Evolutionary conservation across 2,797 vertebrate genomes (phyloP), one percentile per base, ranked within the genome.

Genomic region (Trachops cirrhosus): DNA sequence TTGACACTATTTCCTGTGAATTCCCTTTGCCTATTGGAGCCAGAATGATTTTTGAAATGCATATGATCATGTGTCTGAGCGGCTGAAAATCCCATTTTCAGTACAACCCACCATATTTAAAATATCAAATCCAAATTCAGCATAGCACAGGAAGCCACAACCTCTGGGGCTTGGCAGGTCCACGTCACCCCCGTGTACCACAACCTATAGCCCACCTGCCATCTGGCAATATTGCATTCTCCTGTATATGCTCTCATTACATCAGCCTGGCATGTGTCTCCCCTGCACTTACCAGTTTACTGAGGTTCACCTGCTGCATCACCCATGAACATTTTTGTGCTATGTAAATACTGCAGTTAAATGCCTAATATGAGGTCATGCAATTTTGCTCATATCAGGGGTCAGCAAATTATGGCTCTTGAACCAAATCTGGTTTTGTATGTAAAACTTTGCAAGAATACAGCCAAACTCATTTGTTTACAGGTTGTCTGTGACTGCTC

Each of bases 181-280:
- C 1, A 6, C 37, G 32, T 62, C 16, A 21, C 5, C 14, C 9
- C 24, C 59, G 0, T 19, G 16, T 6, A 41, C 44, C 77, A 29
- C n/a, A 19, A 3, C 7, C 21, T 52, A 0, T 2, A 19, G 10
- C 12, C 22, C 34, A 39, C n/a, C 32, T n/a, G 10, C 21, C 34
- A 3, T 7, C 26, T 5, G 5, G 78, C 19, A 0, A 4, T 41
- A 2, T 22, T 11, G 5, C 29, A 14, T 44, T 52, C 12, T 37
- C 9, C 41, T 22, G 1, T 12, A 0, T 15, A 0, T 52, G 18
- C n/a, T n/a, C 46, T 24, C 34, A 12, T 5, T 44, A 19, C 2
- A 2, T 14, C 24, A 34, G 14, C 59, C 57, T 34, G 22, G 26
- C 39, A 14, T 19, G 5, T 19, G 37, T 70, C 14, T 18, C 15